Conservation (phyloP, 2,888 invertebrate species). For the Drosophila multiciliata region DNA sequence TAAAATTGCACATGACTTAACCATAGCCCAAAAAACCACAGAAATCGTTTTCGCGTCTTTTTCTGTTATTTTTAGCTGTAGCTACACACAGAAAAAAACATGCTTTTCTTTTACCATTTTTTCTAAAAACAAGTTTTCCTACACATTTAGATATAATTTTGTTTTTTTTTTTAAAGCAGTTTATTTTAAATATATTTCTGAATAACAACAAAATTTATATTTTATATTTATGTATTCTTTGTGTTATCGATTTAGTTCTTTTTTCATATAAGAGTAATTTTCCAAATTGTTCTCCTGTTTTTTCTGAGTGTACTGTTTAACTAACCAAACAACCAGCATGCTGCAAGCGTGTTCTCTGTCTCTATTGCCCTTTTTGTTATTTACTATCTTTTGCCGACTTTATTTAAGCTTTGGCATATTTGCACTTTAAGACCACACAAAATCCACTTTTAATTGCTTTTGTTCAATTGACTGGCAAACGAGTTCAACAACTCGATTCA, state of each 20-base stretch:
- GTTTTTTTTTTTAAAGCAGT: not conserved
- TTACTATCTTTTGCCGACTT: constrained; percentile 43
- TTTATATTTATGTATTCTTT: not conserved
- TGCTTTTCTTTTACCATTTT: too few species aligned
- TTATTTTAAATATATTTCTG: not conserved
- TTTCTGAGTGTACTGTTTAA: constrained; percentile 23
- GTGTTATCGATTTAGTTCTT: not conserved
- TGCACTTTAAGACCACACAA: constrained; percentile 72
- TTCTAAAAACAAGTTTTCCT: not conserved
- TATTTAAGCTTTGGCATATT: constrained; percentile 73
- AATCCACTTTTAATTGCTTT: constrained; percentile 84
- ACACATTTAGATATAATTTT: not conserved
- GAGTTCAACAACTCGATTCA: constrained; percentile 53
- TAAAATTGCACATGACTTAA: constrained; percentile 21
- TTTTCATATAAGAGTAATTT: not conserved
- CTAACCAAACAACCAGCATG: constrained; percentile 3
- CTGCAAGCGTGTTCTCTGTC: not conserved
- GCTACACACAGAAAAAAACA: constrained; percentile 1
- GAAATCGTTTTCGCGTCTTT: constrained; percentile 52
- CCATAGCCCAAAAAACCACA: constrained; percentile 60
- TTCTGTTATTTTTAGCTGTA: constrained; percentile 25
- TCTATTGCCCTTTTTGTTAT: constrained; percentile 7
- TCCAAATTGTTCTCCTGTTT: not conserved
- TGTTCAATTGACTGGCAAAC: constrained; percentile 81
- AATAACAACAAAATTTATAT: not conserved